Evolutionary conservation across 2,888 invertebrate species (phyloP).

Genomic region (Nemapogon koenigi): DNA sequence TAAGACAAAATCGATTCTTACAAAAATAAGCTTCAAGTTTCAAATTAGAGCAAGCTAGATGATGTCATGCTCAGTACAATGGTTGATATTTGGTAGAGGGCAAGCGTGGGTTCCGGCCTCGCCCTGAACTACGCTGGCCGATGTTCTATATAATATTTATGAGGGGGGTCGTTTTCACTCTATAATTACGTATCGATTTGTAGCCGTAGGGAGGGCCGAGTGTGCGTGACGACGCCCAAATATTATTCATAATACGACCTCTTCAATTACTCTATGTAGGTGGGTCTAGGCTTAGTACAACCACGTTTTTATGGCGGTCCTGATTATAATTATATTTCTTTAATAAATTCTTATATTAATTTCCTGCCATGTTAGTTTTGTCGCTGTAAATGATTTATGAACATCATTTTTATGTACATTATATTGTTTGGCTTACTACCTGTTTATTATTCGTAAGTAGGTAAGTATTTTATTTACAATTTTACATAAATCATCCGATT

Average conservation of each 20-base stretch:
- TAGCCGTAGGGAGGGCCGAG: slow-evolving; percentile 22
- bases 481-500: too few relatives aligned
- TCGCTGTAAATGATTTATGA: too few relatives aligned
- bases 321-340: slow-evolving; percentile 1
- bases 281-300: slow-evolving; percentile 5
- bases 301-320: not conserved
- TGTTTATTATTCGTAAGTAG: too few relatives aligned
- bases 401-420: too few relatives aligned
- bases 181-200: slow-evolving; percentile 62
- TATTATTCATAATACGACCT: slow-evolving; percentile 51
- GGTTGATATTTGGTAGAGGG: too few relatives aligned
- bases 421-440: too few relatives aligned
- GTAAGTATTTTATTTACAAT: too few relatives aligned
- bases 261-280: slow-evolving; percentile 34
- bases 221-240: slow-evolving; percentile 50
- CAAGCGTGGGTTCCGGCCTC: slow-evolving; percentile 54
- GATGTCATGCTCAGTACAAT: slow-evolving; percentile 2
- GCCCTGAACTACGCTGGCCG: slow-evolving; percentile 27
- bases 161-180: slow-evolving; percentile 53
- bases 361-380: too few relatives aligned
- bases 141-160: slow-evolving; percentile 48
- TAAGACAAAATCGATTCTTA: too few relatives aligned
- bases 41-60: not conserved
- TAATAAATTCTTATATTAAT: too few relatives aligned
- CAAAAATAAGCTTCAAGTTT: too few relatives aligned